Evolutionary conservation across 35 echinoderm and acorn worm species (phyloP).

Genomic region (Anneissia japonica): DNA sequence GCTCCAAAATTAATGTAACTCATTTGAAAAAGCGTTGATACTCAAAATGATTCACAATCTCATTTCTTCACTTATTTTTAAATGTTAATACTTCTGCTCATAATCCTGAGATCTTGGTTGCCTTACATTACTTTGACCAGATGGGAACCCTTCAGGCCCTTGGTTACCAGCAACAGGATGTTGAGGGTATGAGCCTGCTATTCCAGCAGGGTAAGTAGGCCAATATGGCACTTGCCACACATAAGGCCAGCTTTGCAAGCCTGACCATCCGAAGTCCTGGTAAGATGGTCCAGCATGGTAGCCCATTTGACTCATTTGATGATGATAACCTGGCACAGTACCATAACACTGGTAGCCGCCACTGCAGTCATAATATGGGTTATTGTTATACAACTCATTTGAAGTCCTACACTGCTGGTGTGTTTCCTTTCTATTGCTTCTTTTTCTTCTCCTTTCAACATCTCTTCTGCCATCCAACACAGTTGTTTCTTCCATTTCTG

Average conservation of each 20-base stretch:
- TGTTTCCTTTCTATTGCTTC: not conserved
- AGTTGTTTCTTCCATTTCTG: not conserved
- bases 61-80: too few relatives aligned
- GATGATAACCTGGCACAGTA: not conserved
- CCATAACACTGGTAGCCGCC: not conserved
- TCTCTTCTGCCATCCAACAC: not conserved
- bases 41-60: too few relatives aligned
- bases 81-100: too few relatives aligned
- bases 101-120: too few relatives aligned
- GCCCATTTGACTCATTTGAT: not conserved
- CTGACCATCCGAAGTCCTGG: not conserved
- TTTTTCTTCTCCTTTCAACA: too few relatives aligned
- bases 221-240: not conserved
- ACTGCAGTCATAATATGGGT: not conserved
- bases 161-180: too few relatives aligned
- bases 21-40: too few relatives aligned
- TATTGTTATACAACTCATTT: not conserved
- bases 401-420: not conserved
- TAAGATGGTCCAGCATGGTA: not conserved
- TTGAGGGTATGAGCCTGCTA: too few relatives aligned
- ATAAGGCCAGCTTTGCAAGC: too few relatives aligned
- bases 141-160: too few relatives aligned
- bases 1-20: too few relatives aligned
- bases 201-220: not conserved
- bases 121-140: too few relatives aligned